Evolutionary conservation across 2,113 vertebrate species (phyloP), one percentile per base, ranked within the genome.

Genomic region (Solea solea): DNA sequence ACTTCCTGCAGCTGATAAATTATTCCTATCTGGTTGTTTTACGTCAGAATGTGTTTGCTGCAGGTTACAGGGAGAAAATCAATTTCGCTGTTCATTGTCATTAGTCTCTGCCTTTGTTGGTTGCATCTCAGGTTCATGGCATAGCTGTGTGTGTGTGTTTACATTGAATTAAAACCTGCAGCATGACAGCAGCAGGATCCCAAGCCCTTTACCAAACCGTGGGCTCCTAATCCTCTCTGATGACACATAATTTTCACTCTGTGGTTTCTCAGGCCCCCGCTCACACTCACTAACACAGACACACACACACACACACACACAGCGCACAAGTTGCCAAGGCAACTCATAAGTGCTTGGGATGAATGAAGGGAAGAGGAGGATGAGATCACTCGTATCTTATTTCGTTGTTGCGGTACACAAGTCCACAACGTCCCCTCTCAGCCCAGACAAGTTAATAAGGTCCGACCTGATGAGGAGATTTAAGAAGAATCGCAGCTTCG

Each of bases 321-420:
- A 15, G 84, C 61, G 57, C 74, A 57, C 84, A 68, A 72, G 91
- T 94, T 93, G 87, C 92, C 90, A 80, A 42, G 89, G 92, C 88
- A 93, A 93, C 92, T 78, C 86, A 56, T 68, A 72, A 83, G 92
- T 79, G 83, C 81, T 84, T 69, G 85, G 76, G 85, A 92, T 91
- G 88, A 92, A 91, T 88, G 91, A 82, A 86, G 86, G 77, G 77
- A 82, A 85, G 81, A 82, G 76, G 77, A 89, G 85, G 90, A 93
- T 93, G 93, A 93, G 89, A 92, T 94, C 92, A 93, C 79, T 70
- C 74, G 85, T 88, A 90, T 93, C 92, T 91, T 63, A 76, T 93
- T 93, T 92, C 90, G 61, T 81, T 87, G 85, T 88, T 86, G 85
- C 78, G 34, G 72, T 83, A 83, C 74, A 87, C 83, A 83, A 88